Percentiles rank a stretch among this genome's conserved stretches.
Conservation (phyloP, 2,888 invertebrate genomes). For the Cryptus armator region DNA sequence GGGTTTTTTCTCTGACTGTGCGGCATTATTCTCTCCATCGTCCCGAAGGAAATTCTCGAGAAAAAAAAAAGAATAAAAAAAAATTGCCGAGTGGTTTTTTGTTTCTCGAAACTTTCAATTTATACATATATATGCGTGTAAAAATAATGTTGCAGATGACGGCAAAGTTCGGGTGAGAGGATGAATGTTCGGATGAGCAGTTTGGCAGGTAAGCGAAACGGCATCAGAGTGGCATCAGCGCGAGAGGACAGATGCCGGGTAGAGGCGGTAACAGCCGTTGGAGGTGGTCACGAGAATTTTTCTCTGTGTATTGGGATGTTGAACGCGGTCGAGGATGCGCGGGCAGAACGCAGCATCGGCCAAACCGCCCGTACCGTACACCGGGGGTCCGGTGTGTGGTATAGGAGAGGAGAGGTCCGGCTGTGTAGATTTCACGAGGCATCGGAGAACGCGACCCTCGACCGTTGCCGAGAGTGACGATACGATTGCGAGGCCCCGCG, state of each 20-base stretch:
- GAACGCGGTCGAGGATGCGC: slow-evolving; percentile 65
- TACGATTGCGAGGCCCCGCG: not conserved
- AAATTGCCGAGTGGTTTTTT: not conserved
- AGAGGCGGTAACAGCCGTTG: slow-evolving; percentile 10
- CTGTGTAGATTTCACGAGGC: slow-evolving; percentile 57
- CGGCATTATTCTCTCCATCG: not conserved
- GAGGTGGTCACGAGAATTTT: slow-evolving; percentile 34
- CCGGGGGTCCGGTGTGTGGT: slow-evolving; percentile 35
- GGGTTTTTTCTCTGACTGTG: no score
- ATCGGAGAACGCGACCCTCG: slow-evolving; percentile 19
- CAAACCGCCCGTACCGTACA: slow-evolving; percentile 40
- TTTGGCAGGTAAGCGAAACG: slow-evolving; percentile 31
- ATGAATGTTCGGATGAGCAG: not conserved
- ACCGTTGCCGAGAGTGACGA: slow-evolving; percentile 39
- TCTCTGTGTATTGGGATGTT: slow-evolving; percentile 44
- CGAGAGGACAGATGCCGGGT: slow-evolving; percentile 30
- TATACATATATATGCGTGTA: not conserved
- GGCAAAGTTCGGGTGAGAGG: slow-evolving; percentile 10
- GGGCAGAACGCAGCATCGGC: slow-evolving; percentile 39
- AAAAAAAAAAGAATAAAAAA: not conserved
- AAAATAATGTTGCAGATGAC: not conserved
- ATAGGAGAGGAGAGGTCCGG: slow-evolving; percentile 36
- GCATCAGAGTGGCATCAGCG: slow-evolving; percentile 3
- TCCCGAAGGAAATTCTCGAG: not conserved
- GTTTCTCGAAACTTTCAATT: not conserved